Evolutionary conservation across 1,140 invertebrate genomes (phyloP).

Genomic region (Pachypeltis micranthus): DNA sequence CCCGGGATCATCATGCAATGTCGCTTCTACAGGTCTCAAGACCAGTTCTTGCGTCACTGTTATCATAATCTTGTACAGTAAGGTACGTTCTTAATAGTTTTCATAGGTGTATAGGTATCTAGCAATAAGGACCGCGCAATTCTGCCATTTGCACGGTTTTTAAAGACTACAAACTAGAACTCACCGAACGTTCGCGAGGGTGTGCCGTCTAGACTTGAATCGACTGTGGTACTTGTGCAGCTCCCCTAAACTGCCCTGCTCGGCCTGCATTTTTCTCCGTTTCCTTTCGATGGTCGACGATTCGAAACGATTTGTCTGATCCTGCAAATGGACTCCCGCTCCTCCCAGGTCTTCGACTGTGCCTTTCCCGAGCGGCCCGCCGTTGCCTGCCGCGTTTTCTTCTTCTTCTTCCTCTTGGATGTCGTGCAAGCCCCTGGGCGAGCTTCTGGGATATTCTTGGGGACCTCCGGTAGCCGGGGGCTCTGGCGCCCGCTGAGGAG

Average conservation of each 20-base stretch:
- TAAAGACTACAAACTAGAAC: too few relatives aligned
- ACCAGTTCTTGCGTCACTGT: too few relatives aligned
- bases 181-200: constrained; percentile 78
- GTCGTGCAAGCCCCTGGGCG: constrained; percentile 39
- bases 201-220: constrained; percentile 69
- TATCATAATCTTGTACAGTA: too few relatives aligned
- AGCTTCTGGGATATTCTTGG: constrained; percentile 6
- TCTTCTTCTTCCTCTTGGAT: constrained; percentile 42
- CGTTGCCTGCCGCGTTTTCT: not conserved
- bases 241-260: constrained; percentile 75
- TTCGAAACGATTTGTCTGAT: too few relatives aligned
- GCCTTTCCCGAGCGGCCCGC: not conserved
- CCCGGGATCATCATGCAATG: too few relatives aligned
- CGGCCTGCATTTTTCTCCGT: constrained; percentile 59
- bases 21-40: too few relatives aligned
- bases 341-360: not conserved
- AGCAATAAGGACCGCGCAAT: too few relatives aligned
- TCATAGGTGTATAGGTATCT: too few relatives aligned
- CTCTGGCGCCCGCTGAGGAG: constrained; percentile 25
- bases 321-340: too few relatives aligned
- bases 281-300: constrained; percentile 8
- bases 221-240: constrained; percentile 72
- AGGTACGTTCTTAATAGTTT: too few relatives aligned
- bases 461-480: not conserved
- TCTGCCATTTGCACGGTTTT: too few relatives aligned